These are phyloP conservation scores for Allobates femoralis DNA, from an alignment of 2,797 vertebrate species.

Conservation along the genomic window DNA sequence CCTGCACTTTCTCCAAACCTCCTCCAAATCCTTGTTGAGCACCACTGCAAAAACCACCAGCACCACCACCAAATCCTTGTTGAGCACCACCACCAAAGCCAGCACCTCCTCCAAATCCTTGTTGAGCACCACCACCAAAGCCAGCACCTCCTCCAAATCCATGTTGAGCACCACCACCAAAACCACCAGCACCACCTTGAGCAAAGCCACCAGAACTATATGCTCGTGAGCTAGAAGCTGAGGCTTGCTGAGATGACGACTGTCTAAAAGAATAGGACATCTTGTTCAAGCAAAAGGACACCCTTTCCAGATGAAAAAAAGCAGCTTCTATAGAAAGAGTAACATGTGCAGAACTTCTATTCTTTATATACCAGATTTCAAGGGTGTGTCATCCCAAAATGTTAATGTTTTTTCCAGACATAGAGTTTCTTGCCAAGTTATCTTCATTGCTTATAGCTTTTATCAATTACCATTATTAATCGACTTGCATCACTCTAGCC, in stretches of 20 bases:
- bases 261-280: conserved; percentile 41
- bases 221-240: not conserved
- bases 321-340: conserved; percentile 28
- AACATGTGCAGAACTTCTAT: not conserved
- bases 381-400: conserved; percentile 55
- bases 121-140: not conserved
- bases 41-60: not conserved
- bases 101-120: not conserved
- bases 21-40: not conserved
- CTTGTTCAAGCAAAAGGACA: conserved; percentile 33
- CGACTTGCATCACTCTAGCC: conserved; percentile 51
- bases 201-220: not conserved
- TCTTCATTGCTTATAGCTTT: conserved; percentile 26
- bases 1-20: not conserved
- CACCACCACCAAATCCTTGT: not conserved
- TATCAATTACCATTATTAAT: conserved; percentile 61
- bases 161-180: not conserved
- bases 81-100: not conserved
- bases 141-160: not conserved
- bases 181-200: not conserved
- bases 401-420: conserved; percentile 40
- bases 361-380: conserved; percentile 46
- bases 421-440: conserved; percentile 38
- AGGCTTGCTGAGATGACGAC: not conserved
- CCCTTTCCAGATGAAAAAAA: conserved; percentile 37